phyloP scores from a whole-genome alignment of 1,140 invertebrate genomes.

The Euwallacea similis region DNA sequence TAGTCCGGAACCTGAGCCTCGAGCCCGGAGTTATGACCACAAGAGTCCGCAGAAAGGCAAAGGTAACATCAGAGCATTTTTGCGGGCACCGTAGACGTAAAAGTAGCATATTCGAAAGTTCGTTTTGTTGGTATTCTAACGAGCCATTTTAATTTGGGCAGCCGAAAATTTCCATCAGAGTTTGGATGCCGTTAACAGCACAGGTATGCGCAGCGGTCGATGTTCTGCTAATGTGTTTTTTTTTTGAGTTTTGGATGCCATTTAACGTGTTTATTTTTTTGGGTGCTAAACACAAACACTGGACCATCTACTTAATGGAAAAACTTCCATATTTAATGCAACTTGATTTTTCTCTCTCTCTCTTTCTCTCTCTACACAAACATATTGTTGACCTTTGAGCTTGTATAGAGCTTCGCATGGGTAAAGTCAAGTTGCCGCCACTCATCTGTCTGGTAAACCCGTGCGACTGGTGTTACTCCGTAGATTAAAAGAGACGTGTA shows the following conservation, averaged over 20 bases:
- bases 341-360: not conserved
- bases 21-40: constrained; percentile 65
- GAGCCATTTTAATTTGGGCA: constrained; percentile 50
- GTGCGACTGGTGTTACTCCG: constrained; percentile 50
- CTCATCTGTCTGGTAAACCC: constrained; percentile 54
- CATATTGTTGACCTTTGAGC: not conserved
- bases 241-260: not conserved
- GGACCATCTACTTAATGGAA: not conserved
- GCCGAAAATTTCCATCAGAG: constrained; percentile 65
- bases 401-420: constrained; percentile 41
- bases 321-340: not conserved
- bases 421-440: constrained; percentile 49
- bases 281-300: not conserved
- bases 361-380: not conserved
- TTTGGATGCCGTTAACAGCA: constrained; percentile 64
- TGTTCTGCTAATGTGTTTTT: constrained; percentile 19
- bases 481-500: constrained; percentile 37
- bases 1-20: constrained; percentile 59
- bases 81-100: not conserved
- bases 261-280: not conserved
- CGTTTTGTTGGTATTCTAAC: not conserved
- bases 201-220: constrained; percentile 57
- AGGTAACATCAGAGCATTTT: constrained; percentile 54
- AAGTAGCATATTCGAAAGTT: not conserved
- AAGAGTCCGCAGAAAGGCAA: constrained; percentile 52